Base-by-base conservation (phyloP, 1,140 invertebrate species). In the Cephus cinctus region DNA sequence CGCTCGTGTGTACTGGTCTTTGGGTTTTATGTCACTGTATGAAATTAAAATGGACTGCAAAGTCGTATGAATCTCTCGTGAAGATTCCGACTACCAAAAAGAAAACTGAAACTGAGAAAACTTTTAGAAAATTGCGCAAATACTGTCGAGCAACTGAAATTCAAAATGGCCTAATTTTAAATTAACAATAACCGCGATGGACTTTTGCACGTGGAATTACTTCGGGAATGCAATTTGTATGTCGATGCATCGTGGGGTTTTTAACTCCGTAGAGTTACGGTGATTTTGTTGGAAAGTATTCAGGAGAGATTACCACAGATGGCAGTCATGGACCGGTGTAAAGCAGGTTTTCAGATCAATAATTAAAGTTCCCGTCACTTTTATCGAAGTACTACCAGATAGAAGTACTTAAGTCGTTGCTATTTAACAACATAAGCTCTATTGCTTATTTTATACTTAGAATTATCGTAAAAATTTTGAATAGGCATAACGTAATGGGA, bases 391-490 rank as follows among this genome's bases (percentile, higher is more conserved):
- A 36, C 35, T 9, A 1, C 11, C 16, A 36, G 12, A 20, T 41
- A 65, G 46, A 53, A 52, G 46, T 67, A 72, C 62, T 67, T 66
- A 66, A 70, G 61, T 74, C 63, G 69, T 75, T 70, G 71, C 65
- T 75, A 75, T 61, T 73, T 68, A 66, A 50, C 57, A 20, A 50
- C 63, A 69, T 67, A 73, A 74, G 70, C 68, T 73, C 64, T 75
- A 69, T 63, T 67, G 65, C 69, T 77, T 76, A 76, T 77, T 76
- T 77, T 75, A 73, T 76, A 74, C 71, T 77, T 74, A 75, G 65
- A 39, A 45, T 57, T 65, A 68, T 56, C 53, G 58, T 71, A 36
- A 64, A 70, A 47, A 58, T 70, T 70, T 67, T 59, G 66, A 67
- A 64, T 71, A 70, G 64, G 68, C 57, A 46, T 67, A 65, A 65